Evolutionary conservation across 2,888 invertebrate species (phyloP), one percentile per base, ranked within the genome.

Genomic region (Nemotelus nigrinus): DNA sequence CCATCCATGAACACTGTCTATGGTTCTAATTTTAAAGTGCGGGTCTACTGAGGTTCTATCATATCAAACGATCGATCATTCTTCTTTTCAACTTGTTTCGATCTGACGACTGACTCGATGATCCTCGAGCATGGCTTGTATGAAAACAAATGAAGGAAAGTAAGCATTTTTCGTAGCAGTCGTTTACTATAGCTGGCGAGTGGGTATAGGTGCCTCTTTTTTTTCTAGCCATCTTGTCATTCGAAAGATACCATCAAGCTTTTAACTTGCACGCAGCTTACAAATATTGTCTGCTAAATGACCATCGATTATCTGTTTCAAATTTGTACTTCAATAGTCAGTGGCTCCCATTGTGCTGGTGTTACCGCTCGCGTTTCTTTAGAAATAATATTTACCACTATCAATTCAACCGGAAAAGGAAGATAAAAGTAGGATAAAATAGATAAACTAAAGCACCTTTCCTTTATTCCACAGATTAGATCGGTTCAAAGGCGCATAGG

Each of bases 141-240:
- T 74, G 63, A 74, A 74, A 74, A 74, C 74, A 74, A 74, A 74
- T 63, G 74, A 50, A 74, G 39, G 63, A 58, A 72, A 25, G 74
- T 6, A 63, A 7, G 60, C 50, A 43, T 3, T 68, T 50, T 60
- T 60, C 43, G 10, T 0, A 70, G n/a, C 25, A 63, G 7, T 53
- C 55, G 8, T 70, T 58, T 41, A 39, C 8, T 48, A 63, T 72
- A 6, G 58, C 57, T 70, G 55, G 25, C 25, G 25, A 25, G 25
- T 25, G 25, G 25, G 25, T 25, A 25, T 25, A 25, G 25, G 25
- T 25, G 25, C 25, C 25, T 41, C 25, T 39, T 60, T 60, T 60
- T 60, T 39, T 25, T 47, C 47, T 39, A 47, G 25, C 41, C 41
- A 25, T 72, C 60, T 48, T 74, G 74, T 63, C 63, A 74, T 74